Percentiles rank a stretch among this genome's conserved stretches.
These are phyloP conservation scores for Macroramphosus scolopax DNA, from an alignment of 2,797 vertebrate genomes.

Conservation along the genomic window DNA sequence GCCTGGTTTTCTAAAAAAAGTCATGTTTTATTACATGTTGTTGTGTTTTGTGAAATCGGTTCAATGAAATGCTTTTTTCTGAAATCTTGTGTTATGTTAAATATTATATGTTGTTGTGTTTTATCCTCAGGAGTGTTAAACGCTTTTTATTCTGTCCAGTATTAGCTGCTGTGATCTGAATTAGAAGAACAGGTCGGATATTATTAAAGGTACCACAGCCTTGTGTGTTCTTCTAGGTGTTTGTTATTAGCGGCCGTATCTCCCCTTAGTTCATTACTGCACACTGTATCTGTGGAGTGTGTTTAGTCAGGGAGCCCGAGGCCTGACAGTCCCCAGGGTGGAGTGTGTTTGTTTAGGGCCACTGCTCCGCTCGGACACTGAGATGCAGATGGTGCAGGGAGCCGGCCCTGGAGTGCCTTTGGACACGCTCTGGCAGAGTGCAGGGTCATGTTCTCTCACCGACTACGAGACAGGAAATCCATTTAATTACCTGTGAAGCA, in stretches of 20 bases:
- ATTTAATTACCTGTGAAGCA: slow-evolving; percentile 99
- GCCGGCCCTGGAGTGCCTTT: slow-evolving; percentile 86
- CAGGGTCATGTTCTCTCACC: slow-evolving; percentile 92
- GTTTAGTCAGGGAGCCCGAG: slow-evolving; percentile 59
- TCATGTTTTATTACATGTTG: too few species aligned
- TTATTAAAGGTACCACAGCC: slow-evolving; percentile 12
- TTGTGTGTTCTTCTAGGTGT: slow-evolving; percentile 20
- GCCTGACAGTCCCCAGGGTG: slow-evolving; percentile 65
- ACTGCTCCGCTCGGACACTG: slow-evolving; percentile 74
- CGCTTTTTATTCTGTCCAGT: too few species aligned
- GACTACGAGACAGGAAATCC: slow-evolving; percentile 99
- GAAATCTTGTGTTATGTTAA: too few species aligned
- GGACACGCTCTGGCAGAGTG: slow-evolving; percentile 85
- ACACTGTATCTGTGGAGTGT: slow-evolving; percentile 59
- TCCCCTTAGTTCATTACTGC: slow-evolving; percentile 62
- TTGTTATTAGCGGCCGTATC: slow-evolving; percentile 63
- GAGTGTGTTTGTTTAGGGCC: slow-evolving; percentile 79
- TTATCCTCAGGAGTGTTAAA: too few species aligned
- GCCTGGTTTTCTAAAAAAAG: too few species aligned
- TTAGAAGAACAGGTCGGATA: slow-evolving; percentile 13
- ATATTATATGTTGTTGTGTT: too few species aligned
- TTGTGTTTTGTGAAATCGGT: too few species aligned
- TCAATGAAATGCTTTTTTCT: too few species aligned
- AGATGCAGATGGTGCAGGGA: slow-evolving; percentile 79
- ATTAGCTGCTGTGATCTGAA: too few species aligned